Evolutionary conservation across 2,888 invertebrate species (phyloP), one percentile per base, ranked within the genome.

Genomic region (Agrypnus murinus): DNA sequence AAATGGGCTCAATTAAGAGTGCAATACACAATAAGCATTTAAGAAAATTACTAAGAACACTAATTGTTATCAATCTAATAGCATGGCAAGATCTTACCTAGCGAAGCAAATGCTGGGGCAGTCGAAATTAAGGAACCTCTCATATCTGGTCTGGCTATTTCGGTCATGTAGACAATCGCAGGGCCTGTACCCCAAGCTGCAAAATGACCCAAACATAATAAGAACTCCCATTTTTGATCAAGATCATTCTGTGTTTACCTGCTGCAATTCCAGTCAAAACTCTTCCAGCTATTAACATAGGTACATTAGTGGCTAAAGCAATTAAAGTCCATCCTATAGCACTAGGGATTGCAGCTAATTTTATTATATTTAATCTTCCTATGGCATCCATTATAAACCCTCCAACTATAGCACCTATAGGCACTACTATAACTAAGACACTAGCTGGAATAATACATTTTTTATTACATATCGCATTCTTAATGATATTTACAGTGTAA

Each of bases 151-250:
- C 88, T 82, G 0, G 89, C 88, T 1, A 89, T 87, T 82, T 90
- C 89, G 4, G 89, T 89, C 62, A 89, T 88, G 80, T 90, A 90
- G 19, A 89, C 89, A 53, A 89, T 87, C 1, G 89, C 89, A 14
- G 90, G 89, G 70, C 88, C 88, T 0, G 88, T 87, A 6, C 88
- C 88, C 81, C 89, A 82, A 0, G 89, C 89, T 81, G 71, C 55
- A 80, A 80, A 69, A 53, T n/a, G n/a, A n/a, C n/a, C n/a, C n/a
- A n/a, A n/a, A n/a, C n/a, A n/a, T n/a, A n/a, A n/a, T n/a, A 17
- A 34, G n/a, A n/a, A n/a, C n/a, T n/a, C n/a, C n/a, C n/a, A n/a
- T n/a, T n/a, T n/a, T n/a, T n/a, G n/a, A n/a, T n/a, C n/a, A n/a
- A n/a, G n/a, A n/a, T n/a, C n/a, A n/a, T n/a, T n/a, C n/a, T n/a